Evolutionary conservation across 1,140 invertebrate species (phyloP), one percentile per base, ranked within the genome.

Genomic region (Spodoptera litura): DNA sequence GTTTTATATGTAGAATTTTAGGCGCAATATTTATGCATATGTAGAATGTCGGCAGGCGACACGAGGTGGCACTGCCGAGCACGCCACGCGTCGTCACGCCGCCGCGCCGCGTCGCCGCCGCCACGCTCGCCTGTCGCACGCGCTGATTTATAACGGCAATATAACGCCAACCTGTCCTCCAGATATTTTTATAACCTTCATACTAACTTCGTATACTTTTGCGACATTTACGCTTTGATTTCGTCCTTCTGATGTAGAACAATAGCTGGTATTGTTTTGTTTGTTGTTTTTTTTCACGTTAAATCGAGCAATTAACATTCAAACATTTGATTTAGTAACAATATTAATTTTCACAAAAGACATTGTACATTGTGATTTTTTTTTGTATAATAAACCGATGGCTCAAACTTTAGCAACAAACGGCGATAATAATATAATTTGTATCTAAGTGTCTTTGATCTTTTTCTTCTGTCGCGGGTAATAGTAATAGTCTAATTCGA

Each of bases 141-240:
- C 81, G 53, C 87, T 90, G 88, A 90, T 90, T 90, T 87, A 90
- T 88, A 88, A 83, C 87, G 66, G 83, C 83, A 88, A 90, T 90
- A 90, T 90, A 88, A 85, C 82, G 83, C 80, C 81, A 82, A 84
- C 76, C 83, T 88, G 82, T 85, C 86, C 85, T 84, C 81, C 82
- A 87, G 83, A 87, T 88, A 90, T 90, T 87, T 88, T 88, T 87
- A 88, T 90, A 90, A 89, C 88, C 81, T 84, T 85, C 83, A 85
- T 84, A 88, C 66, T 64, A 74, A 83, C 71, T 81, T 81, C 72
- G 81, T 83, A 78, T 80, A 76, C 79, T 78, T 87, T 83, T 75
- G 76, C 77, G 49, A 85, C 81, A 80, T 84, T 81, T 75, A 75
- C 59, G 75, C 79, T 77, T 78, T 81, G 79, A 81, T 81, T 81